A percentile compares a stretch with the other conserved stretches of the same genome.
Evolutionary conservation across 2,888 invertebrate genomes (phyloP).

Genomic region (Ariolimax columbianus): DNA sequence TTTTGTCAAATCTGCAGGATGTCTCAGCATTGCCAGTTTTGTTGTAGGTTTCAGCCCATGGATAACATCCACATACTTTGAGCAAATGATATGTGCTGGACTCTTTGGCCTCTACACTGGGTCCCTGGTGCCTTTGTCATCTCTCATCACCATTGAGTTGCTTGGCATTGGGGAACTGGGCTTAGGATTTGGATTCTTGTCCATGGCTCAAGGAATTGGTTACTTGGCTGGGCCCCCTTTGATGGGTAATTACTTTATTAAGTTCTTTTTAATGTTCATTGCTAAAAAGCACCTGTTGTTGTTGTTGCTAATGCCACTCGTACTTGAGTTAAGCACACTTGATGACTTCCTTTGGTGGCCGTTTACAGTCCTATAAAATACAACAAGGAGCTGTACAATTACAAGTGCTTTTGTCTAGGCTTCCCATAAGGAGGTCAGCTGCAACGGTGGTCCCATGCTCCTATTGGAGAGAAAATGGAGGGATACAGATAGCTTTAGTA

Average conservation of each 20-base stretch:
- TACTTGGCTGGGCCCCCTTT: slow-evolving; percentile 47
- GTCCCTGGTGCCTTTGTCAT: slow-evolving; percentile 45
- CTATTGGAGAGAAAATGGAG: too few species aligned
- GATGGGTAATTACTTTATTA: slow-evolving; percentile 19
- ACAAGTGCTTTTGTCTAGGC: too few species aligned
- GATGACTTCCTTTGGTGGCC: too few species aligned
- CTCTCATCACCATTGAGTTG: slow-evolving; percentile 51
- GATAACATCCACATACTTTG: slow-evolving; percentile 11
- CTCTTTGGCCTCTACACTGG: slow-evolving; percentile 46
- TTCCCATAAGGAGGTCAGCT: too few species aligned
- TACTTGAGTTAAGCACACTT: too few species aligned
- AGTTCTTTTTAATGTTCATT: neutral
- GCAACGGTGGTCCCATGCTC: too few species aligned
- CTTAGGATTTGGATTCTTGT: slow-evolving; percentile 48
- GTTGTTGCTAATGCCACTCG: too few species aligned
- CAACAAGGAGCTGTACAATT: too few species aligned
- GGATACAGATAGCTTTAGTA: too few species aligned
- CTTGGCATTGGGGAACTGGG: slow-evolving; percentile 46
- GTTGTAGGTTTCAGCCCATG: slow-evolving; percentile 28
- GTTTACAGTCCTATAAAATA: too few species aligned
- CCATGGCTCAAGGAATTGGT: slow-evolving; percentile 46
- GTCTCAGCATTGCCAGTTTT: slow-evolving; percentile 41
- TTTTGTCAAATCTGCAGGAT: slow-evolving; percentile 27
- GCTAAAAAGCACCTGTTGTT: neutral
- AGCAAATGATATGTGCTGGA: slow-evolving; percentile 41